Evolutionary conservation across 2,888 invertebrate species (phyloP), one percentile per base, ranked within the genome.

Genomic region (Perizoma affinitatum): DNA sequence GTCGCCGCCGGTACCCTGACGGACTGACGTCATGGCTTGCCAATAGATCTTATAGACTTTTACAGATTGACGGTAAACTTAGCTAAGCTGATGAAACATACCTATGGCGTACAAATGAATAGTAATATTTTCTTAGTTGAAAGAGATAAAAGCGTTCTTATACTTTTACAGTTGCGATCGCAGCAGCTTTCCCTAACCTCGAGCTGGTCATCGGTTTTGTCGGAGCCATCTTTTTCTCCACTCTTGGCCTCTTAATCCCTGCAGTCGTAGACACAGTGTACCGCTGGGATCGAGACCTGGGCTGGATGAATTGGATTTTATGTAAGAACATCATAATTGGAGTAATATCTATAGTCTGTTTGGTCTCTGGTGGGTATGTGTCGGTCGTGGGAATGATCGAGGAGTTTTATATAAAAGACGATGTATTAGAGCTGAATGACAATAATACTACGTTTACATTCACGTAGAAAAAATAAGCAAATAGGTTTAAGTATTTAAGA

Each of bases 181-280:
- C 97, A 0, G 95, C 95, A 4, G 93, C 95, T 3, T 96, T 98
- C 54, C 97, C 98, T 0, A 94, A 97, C 75, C 88, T 98, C 66
- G 97, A 96, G 62, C 94, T 97, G 2, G 96, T 98, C 68, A 98
- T 98, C 75, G 96, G 97, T 49, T 91, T 98, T 56, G 96, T 98
- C 0, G 98, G 98, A 10, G 96, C 98, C 1, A 93, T 95, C 9
- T 95, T 95, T 76, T 95, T 95, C 76, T 95, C 96, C 0, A 94
- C 94, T 5, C 92, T 95, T 52, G 97, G 98, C 0, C 93, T 97
- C 22, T 88, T 95, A 51, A 93, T 96, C 36, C 96, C 97, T 9
- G 95, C 96, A 0, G 83, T 95, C 0, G 93, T 96, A 0, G 96
- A 97, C 71, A 95, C 94, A 0, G 93, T 96, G 0, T 94, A 95